Percentiles rank a stretch among this genome's conserved stretches.
Evolutionary conservation across 2,888 invertebrate genomes (phyloP).

Genomic region (Nesidiocoris tenuis): DNA sequence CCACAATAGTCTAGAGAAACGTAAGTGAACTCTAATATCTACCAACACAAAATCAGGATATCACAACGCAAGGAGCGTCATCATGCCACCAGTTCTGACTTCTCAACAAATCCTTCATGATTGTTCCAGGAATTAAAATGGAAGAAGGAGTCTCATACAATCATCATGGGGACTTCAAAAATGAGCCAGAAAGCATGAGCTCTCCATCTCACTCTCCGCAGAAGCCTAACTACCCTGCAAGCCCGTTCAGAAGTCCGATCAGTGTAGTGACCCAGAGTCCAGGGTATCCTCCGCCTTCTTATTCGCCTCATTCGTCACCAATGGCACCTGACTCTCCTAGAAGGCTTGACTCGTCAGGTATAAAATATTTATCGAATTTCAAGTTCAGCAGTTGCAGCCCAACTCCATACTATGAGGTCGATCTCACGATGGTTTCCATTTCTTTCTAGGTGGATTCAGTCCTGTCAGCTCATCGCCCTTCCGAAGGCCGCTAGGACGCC

Average conservation of each 20-base stretch:
- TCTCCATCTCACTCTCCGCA: not conserved
- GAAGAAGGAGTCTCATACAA: not conserved
- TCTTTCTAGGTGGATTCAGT: constrained; percentile 21
- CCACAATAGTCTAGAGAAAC: not conserved
- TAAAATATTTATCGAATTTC: too few species aligned
- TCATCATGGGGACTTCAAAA: not conserved
- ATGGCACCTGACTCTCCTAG: not conserved
- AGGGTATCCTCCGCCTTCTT: constrained; percentile 8
- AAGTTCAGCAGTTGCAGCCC: too few species aligned
- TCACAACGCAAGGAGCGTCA: too few species aligned
- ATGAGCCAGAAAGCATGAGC: not conserved
- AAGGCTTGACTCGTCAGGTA: not conserved
- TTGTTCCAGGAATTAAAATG: not conserved
- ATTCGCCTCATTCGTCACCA: not conserved
- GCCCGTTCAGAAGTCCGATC: constrained; percentile 31
- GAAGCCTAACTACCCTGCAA: not conserved
- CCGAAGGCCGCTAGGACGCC: constrained; percentile 65
- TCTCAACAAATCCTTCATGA: too few species aligned
- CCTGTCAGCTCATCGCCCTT: constrained; percentile 54
- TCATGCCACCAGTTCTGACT: too few species aligned
- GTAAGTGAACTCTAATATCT: too few species aligned
- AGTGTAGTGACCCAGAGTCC: constrained; percentile 29
- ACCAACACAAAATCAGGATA: too few species aligned
- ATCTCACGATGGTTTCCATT: too few species aligned
- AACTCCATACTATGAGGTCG: too few species aligned